Conservation (phyloP, 2,888 invertebrate genomes). For the Mesochorus sp. region DNA sequence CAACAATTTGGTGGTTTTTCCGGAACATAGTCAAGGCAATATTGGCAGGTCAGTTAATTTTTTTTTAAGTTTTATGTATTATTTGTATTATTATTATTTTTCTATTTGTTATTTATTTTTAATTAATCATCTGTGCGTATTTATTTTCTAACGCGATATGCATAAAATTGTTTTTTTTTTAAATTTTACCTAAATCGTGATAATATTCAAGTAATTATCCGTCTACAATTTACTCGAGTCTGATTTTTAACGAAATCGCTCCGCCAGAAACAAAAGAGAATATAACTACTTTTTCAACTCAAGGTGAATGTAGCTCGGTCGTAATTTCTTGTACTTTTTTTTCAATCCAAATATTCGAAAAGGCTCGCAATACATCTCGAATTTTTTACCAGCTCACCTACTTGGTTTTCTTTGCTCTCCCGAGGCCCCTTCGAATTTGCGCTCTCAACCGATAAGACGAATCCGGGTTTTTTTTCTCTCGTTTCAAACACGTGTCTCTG, state of each 20-base stretch:
- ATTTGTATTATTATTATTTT: no score
- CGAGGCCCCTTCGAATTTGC: neutral
- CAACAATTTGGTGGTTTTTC: no score
- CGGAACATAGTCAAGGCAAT: no score
- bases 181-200: no score
- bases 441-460: neutral
- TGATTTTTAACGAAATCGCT: no score
- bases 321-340: conserved; percentile 19
- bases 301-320: conserved; percentile 20
- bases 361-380: conserved; percentile 12
- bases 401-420: conserved; percentile 13
- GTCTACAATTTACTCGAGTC: neutral
- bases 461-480: neutral
- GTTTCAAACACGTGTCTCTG: neutral
- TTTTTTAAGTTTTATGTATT: no score
- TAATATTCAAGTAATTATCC: neutral
- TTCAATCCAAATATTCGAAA: conserved; percentile 13
- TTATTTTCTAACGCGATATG: no score
- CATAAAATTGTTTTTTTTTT: no score
- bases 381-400: conserved; percentile 24
- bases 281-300: neutral
- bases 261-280: no score
- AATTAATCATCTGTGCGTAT: no score
- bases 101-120: no score
- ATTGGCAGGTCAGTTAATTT: no score